Percentiles rank a stretch among this genome's conserved stretches.
Evolutionary conservation across 2,797 vertebrate genomes (phyloP).

Genomic region (Hypotaenidia philippensis): DNA sequence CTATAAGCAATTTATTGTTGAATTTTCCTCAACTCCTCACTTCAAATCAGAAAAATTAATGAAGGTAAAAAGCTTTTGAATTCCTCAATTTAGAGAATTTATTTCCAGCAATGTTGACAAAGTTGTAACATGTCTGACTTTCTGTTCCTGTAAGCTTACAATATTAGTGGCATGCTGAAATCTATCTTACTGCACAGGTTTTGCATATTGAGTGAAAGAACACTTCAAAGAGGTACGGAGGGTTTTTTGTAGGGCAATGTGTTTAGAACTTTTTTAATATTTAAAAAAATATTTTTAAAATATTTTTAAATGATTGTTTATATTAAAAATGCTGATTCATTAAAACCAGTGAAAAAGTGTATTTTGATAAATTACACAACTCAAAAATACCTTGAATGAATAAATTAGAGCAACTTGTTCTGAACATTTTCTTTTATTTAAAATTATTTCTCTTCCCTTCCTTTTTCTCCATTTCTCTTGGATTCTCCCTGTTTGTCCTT

Average conservation of each 20-base stretch:
- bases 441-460: background rate
- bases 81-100: background rate
- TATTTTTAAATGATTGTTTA: background rate
- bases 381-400: background rate
- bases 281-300: too few relatives aligned
- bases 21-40: background rate
- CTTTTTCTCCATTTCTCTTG: background rate
- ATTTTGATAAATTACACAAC: background rate
- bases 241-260: background rate
- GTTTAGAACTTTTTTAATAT: background rate
- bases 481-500: background rate
- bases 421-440: background rate
- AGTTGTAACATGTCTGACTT: background rate
- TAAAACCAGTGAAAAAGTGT: background rate
- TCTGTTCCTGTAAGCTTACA: background rate
- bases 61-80: background rate
- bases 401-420: background rate
- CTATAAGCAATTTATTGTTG: background rate
- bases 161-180: background rate
- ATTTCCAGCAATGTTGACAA: background rate
- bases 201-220: background rate
- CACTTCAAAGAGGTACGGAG: background rate
- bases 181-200: background rate
- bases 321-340: background rate
- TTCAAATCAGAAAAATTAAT: background rate